phyloP scores from a whole-genome alignment of 2,888 invertebrate species.

The Rhodophaea formosa region DNA sequence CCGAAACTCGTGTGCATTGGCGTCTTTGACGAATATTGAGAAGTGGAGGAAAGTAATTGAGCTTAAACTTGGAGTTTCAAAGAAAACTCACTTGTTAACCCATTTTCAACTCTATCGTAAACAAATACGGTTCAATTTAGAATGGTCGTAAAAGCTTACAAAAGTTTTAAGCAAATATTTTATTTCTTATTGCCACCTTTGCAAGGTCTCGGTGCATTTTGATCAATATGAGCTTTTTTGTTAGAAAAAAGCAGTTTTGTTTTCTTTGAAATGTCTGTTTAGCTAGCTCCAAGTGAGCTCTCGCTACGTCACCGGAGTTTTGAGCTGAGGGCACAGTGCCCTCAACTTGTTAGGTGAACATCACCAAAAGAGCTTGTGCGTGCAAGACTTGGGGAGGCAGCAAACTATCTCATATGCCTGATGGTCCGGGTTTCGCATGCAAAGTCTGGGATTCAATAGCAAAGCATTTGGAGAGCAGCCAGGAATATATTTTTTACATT shows the following conservation, averaged over 20 bases:
- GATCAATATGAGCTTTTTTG: background rate
- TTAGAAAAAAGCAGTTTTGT: background rate
- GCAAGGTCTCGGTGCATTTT: slow-evolving; percentile 4
- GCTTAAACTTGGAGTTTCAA: slow-evolving; percentile 40
- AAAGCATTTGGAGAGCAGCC: too few relatives aligned
- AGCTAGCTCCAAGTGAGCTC: too few relatives aligned
- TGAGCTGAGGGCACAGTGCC: too few relatives aligned
- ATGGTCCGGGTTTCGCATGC: too few relatives aligned
- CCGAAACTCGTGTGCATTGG: slow-evolving; percentile 44
- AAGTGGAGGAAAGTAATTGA: slow-evolving; percentile 55
- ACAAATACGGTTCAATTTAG: slow-evolving; percentile 1
- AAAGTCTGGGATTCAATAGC: too few relatives aligned
- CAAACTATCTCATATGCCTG: too few relatives aligned
- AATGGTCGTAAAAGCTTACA: background rate
- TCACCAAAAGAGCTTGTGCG: too few relatives aligned
- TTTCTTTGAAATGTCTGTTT: too few relatives aligned
- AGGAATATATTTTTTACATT: too few relatives aligned
- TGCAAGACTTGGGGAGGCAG: too few relatives aligned
- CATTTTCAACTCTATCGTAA: background rate
- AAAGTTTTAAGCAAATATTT: slow-evolving; percentile 21
- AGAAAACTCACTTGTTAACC: slow-evolving; percentile 23
- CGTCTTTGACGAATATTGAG: slow-evolving; percentile 46
- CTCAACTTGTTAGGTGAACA: too few relatives aligned
- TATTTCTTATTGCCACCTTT: slow-evolving; percentile 26
- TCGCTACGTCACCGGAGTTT: too few relatives aligned